These are phyloP conservation scores for Pasiphila rectangulata DNA, from an alignment of 2,888 invertebrate species.

Conservation along the genomic window DNA sequence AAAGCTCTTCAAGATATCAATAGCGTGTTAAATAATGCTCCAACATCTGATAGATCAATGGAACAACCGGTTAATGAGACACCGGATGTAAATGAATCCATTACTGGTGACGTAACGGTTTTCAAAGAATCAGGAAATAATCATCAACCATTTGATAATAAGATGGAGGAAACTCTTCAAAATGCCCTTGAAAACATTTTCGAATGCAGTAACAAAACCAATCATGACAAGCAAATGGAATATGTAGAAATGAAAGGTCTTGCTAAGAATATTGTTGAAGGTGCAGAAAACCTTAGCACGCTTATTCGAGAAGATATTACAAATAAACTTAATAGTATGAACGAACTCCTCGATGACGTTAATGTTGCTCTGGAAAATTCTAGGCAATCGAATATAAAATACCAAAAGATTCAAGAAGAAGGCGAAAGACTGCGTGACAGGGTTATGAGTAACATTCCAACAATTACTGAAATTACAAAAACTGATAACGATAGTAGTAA, in stretches of 20 bases:
- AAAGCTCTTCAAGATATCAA: slow-evolving; percentile 54
- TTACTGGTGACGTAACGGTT: not conserved
- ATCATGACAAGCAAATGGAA: slow-evolving; percentile 58
- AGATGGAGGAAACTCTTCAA: slow-evolving; percentile 58
- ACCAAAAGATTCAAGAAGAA: slow-evolving; percentile 61
- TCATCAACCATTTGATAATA: slow-evolving; percentile 47
- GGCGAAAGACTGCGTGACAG: slow-evolving; percentile 39
- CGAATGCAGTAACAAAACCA: slow-evolving; percentile 49
- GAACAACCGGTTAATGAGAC: slow-evolving; percentile 2
- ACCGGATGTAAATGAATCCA: not conserved
- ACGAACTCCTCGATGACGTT: slow-evolving; percentile 70
- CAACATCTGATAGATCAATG: slow-evolving; percentile 4
- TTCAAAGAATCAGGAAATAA: slow-evolving; percentile 13
- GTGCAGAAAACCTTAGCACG: slow-evolving; percentile 69
- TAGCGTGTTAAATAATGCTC: slow-evolving; percentile 44
- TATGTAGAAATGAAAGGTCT: slow-evolving; percentile 67
- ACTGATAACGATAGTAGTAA: slow-evolving; percentile 20
- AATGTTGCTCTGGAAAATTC: slow-evolving; percentile 70
- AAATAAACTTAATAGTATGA: slow-evolving; percentile 74
- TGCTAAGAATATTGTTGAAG: slow-evolving; percentile 66
- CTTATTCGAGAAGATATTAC: slow-evolving; percentile 72
- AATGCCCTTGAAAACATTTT: slow-evolving; percentile 55
- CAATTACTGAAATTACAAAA: slow-evolving; percentile 26
- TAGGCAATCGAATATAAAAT: slow-evolving; percentile 61
- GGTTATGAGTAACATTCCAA: slow-evolving; percentile 12